Conservation (phyloP, 2,888 invertebrate species). For the Hypercompe scribonia region DNA sequence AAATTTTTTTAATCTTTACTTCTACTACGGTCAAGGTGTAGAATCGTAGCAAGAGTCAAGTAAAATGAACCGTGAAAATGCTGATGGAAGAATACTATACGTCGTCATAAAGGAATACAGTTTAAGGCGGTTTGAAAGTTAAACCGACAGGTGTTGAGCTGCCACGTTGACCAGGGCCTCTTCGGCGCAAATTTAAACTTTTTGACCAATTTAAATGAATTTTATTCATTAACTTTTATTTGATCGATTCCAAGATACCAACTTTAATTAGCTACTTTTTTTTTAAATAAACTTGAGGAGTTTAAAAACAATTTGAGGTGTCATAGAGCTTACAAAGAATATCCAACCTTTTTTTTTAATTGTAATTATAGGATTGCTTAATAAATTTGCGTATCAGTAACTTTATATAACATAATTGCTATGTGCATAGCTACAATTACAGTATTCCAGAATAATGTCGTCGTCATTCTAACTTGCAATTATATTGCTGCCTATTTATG, state of each 20-base stretch:
- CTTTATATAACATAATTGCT: background rate
- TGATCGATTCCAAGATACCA: background rate
- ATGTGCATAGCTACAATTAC: background rate
- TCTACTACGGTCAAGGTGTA: background rate
- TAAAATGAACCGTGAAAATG: background rate
- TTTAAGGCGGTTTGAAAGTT: background rate
- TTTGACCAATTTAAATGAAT: background rate
- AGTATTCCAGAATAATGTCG: constrained; percentile 4
- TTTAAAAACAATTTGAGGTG: background rate
- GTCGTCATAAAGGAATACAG: background rate
- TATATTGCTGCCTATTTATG: constrained; percentile 11
- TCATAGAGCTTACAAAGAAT: too few relatives aligned
- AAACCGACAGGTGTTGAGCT: background rate
- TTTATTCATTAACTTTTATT: background rate
- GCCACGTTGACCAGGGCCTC: background rate
- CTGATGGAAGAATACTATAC: background rate
- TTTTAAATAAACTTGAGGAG: background rate
- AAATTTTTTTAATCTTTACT: background rate
- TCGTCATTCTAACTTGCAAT: constrained; percentile 13
- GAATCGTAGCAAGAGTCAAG: background rate
- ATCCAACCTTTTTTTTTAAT: too few relatives aligned
- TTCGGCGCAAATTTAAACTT: background rate
- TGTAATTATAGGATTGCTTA: background rate
- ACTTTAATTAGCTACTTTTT: background rate
- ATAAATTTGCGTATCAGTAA: background rate